Percentiles rank a stretch among this genome's conserved stretches.
Evolutionary conservation across 2,797 vertebrate genomes (phyloP).

Genomic region (Pangasius djambal): DNA sequence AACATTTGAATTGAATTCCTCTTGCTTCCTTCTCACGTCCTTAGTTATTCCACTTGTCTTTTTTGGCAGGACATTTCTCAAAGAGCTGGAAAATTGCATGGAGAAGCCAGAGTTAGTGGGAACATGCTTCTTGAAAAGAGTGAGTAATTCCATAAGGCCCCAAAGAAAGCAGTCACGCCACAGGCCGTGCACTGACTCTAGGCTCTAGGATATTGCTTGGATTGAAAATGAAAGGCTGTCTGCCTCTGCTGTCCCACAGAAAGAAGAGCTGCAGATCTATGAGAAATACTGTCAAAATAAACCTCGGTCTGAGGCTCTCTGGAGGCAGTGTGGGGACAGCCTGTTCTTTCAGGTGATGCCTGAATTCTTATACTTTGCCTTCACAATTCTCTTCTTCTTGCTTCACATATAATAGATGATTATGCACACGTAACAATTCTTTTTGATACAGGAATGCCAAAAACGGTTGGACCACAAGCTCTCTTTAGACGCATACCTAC

Average conservation of each 20-base stretch:
- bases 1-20: not conserved
- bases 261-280: constrained; percentile 95
- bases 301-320: constrained; percentile 89
- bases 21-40: not conserved
- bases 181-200: constrained; percentile 22
- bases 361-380: not conserved
- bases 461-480: constrained; percentile 93
- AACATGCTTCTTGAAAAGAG: constrained; percentile 91
- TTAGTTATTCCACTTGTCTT: constrained; percentile 30
- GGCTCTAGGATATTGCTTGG: constrained; percentile 27
- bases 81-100: constrained; percentile 89
- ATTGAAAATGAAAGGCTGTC: constrained; percentile 37
- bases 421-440: not conserved
- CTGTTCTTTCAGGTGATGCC: constrained; percentile 88
- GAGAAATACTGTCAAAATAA: constrained; percentile 97
- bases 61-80: constrained; percentile 84
- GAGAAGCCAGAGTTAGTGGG: constrained; percentile 91
- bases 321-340: constrained; percentile 94
- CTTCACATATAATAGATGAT: not conserved
- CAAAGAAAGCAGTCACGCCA: not conserved
- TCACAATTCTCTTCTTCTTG: not conserved
- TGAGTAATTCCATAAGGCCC: constrained; percentile 68
- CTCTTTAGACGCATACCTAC: constrained; percentile 90
- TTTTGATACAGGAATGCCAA: constrained; percentile 85
- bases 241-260: constrained; percentile 74